Percentiles rank a stretch among this genome's conserved stretches.
Conservation (phyloP, 2,888 invertebrate species). For the Xanthia togata region DNA sequence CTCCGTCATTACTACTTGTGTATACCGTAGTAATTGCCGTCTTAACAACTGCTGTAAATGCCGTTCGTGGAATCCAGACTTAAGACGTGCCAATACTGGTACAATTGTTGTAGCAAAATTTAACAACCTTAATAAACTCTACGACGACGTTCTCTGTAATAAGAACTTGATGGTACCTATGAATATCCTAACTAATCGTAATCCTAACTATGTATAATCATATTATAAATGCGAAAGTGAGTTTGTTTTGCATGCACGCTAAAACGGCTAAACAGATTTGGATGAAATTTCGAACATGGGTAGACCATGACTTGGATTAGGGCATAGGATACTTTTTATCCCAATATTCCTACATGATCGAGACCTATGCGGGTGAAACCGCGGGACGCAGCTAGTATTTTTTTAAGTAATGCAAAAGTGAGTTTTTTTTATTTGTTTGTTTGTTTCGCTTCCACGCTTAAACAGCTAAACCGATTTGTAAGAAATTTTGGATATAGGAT, state of each 20-base stretch:
- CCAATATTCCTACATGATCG: too few species aligned
- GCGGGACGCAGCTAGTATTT: too few species aligned
- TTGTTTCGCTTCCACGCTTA: too few species aligned
- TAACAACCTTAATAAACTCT: slow-evolving; percentile 49
- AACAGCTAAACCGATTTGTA: too few species aligned
- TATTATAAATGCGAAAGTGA: neutral
- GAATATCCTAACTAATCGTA: neutral
- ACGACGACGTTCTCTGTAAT: neutral
- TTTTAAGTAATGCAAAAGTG: too few species aligned
- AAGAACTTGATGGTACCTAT: slow-evolving; percentile 5
- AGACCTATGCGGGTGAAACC: too few species aligned
- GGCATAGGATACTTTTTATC: too few species aligned
- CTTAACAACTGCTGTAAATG: slow-evolving; percentile 44
- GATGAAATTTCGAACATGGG: neutral
- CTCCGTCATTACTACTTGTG: slow-evolving; percentile 17
- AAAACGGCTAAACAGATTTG: neutral
- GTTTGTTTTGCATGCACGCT: neutral
- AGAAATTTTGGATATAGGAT: too few species aligned
- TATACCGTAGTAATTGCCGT: slow-evolving; percentile 34
- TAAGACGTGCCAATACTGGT: slow-evolving; percentile 36
- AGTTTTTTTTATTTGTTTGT: too few species aligned
- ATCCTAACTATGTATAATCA: too few species aligned
- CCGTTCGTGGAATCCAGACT: slow-evolving; percentile 26
- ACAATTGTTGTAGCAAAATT: slow-evolving; percentile 40
- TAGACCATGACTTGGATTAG: too few species aligned